phyloP scores from a whole-genome alignment of 2,797 vertebrate genomes.

The Tarsius wallacei region DNA sequence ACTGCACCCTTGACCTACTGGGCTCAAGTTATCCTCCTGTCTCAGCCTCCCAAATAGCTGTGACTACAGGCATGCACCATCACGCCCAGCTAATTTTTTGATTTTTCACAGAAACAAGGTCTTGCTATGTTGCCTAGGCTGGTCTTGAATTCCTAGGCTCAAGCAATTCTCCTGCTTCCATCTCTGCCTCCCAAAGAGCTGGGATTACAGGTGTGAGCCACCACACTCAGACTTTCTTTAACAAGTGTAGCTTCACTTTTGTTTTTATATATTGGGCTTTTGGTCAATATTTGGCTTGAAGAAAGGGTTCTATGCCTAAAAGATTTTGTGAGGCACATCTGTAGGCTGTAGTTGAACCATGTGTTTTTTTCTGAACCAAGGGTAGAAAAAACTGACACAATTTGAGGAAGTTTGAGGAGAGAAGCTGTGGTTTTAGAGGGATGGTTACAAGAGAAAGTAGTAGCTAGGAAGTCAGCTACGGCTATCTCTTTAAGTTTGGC shows the following conservation, averaged over 20 bases:
- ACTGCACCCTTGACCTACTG: too few species aligned
- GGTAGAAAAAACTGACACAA: neutral
- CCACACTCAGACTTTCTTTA: neutral
- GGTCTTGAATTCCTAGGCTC: too few species aligned
- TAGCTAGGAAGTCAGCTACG: neutral
- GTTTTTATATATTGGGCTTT: neutral
- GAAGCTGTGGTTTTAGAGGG: neutral
- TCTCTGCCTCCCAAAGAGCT: too few species aligned
- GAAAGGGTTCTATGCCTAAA: neutral
- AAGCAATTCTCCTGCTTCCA: too few species aligned
- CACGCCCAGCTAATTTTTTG: too few species aligned
- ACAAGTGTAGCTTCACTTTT: neutral
- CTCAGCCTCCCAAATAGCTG: too few species aligned
- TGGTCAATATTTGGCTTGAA: slow-evolving; percentile 31
- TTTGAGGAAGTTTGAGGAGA: neutral
- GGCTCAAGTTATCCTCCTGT: too few species aligned
- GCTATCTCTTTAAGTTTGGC: neutral
- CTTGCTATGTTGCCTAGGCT: too few species aligned
- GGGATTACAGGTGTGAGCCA: too few species aligned
- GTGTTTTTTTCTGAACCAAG: neutral
- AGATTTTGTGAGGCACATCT: neutral
- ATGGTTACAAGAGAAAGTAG: neutral
- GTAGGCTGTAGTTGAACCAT: neutral
- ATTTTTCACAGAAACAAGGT: too few species aligned
- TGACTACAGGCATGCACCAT: too few species aligned